Percentiles rank a stretch among this genome's conserved stretches.
Evolutionary conservation across 2,888 invertebrate genomes (phyloP).

Genomic region (Bibio marci): DNA sequence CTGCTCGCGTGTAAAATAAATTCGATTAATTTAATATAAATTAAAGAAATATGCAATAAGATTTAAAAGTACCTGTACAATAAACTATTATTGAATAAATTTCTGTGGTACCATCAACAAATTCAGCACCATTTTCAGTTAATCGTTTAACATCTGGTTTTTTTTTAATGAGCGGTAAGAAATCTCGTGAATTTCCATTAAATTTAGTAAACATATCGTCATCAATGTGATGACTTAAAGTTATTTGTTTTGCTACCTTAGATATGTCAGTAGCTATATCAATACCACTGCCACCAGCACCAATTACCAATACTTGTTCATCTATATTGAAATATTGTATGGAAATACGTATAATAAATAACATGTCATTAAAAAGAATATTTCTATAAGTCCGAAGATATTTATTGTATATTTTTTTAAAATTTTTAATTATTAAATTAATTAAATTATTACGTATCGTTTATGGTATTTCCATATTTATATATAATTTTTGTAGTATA

Average conservation of each 20-base stretch:
- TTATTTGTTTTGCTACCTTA: slow-evolving; percentile 39
- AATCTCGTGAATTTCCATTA: slow-evolving; percentile 42
- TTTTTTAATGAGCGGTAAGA: slow-evolving; percentile 46
- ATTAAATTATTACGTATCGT: too few relatives aligned
- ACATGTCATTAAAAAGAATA: background rate
- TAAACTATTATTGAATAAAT: slow-evolving; percentile 53
- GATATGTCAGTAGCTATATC: slow-evolving; percentile 56
- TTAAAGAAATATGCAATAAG: too few relatives aligned
- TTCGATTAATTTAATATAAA: too few relatives aligned
- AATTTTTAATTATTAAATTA: too few relatives aligned
- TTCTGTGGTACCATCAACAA: slow-evolving; percentile 45
- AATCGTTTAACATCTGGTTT: slow-evolving; percentile 43
- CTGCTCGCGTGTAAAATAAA: slow-evolving; percentile 75
- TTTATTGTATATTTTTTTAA: too few relatives aligned
- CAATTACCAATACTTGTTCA: slow-evolving; percentile 59
- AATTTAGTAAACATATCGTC: too few relatives aligned
- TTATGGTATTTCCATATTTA: too few relatives aligned
- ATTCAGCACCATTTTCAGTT: slow-evolving; percentile 34
- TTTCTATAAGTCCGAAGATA: too few relatives aligned
- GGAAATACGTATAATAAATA: background rate
- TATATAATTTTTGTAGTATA: too few relatives aligned
- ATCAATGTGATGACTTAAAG: slow-evolving; percentile 50
- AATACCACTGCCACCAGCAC: slow-evolving; percentile 76
- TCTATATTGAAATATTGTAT: slow-evolving; percentile 21
- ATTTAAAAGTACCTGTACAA: slow-evolving; percentile 49